Conservation (phyloP, 2,797 vertebrate genomes). For the Chaetodon trifasciatus region DNA sequence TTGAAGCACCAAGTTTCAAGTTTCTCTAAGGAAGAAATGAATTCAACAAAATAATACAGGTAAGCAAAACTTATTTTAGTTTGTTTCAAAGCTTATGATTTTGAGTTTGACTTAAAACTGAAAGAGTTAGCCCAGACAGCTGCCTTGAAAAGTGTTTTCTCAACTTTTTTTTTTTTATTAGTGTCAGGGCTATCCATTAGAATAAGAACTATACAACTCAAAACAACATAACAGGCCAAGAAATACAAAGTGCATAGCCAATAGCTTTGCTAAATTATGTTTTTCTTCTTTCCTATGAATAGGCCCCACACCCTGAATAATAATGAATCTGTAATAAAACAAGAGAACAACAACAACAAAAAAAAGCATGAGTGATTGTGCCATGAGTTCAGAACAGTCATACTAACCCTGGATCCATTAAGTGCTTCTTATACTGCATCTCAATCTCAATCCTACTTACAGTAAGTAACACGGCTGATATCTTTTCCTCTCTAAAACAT, state of each 20-base stretch:
- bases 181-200: background rate
- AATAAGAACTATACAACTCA: background rate
- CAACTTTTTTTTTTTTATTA: too few relatives aligned
- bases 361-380: background rate
- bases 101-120: too few relatives aligned
- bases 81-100: too few relatives aligned
- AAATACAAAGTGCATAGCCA: constrained; percentile 1
- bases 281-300: background rate
- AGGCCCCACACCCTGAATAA: background rate
- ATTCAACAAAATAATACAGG: too few relatives aligned
- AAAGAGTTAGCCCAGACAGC: too few relatives aligned
- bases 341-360: background rate
- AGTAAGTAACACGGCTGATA: constrained; percentile 10
- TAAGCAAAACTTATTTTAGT: too few relatives aligned
- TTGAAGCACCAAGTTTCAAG: too few relatives aligned
- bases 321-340: constrained; percentile 1
- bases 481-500: constrained; percentile 3
- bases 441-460: background rate
- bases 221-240: background rate
- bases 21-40: too few relatives aligned
- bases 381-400: background rate
- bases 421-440: constrained; percentile 19
- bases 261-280: constrained; percentile 6
- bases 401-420: background rate
- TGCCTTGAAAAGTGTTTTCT: too few relatives aligned